A percentile compares a stretch with the other conserved stretches of the same genome.
Conservation (phyloP, 1,140 invertebrate genomes). For the Drosophila ohnishii region DNA sequence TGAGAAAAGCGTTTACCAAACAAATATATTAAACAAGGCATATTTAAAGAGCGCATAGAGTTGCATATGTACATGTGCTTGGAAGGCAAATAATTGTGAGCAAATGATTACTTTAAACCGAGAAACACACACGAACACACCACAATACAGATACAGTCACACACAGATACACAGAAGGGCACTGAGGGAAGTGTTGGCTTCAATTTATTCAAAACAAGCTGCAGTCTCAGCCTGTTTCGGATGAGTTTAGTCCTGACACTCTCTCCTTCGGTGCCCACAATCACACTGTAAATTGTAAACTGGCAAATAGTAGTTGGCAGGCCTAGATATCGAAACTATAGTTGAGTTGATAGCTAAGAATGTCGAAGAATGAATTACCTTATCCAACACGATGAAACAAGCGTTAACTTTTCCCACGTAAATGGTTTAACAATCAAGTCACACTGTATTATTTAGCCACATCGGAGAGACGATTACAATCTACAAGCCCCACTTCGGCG, state of each 20-base stretch:
- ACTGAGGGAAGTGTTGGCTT: not conserved
- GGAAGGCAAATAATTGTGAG: slow-evolving; percentile 62
- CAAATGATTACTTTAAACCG: slow-evolving; percentile 70
- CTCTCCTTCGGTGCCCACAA: not conserved
- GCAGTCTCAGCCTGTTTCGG: not conserved
- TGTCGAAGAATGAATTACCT: slow-evolving; percentile 27
- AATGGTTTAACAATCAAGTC: slow-evolving; percentile 70
- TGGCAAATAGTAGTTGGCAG: slow-evolving; percentile 58
- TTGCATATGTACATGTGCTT: slow-evolving; percentile 59
- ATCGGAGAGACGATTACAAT: slow-evolving; percentile 31
- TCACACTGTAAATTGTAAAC: slow-evolving; percentile 73
- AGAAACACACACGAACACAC: slow-evolving; percentile 15
- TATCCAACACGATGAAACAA: slow-evolving; percentile 52
- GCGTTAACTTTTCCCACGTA: slow-evolving; percentile 79
- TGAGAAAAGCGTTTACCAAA: slow-evolving; percentile 50
- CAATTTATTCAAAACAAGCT: not conserved
- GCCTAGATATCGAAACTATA: slow-evolving; percentile 46
- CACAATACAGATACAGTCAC: slow-evolving; percentile 18
- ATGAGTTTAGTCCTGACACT: not conserved
- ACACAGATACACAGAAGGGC: slow-evolving; percentile 23
- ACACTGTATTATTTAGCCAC: slow-evolving; percentile 71
- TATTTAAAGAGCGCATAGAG: slow-evolving; percentile 61
- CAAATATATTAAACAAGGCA: slow-evolving; percentile 58
- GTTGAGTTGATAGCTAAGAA: slow-evolving; percentile 46
- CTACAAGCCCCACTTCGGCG: slow-evolving; percentile 39